Evolutionary conservation across 2,113 vertebrate species (phyloP).

Genomic region (Lates calcarifer): DNA sequence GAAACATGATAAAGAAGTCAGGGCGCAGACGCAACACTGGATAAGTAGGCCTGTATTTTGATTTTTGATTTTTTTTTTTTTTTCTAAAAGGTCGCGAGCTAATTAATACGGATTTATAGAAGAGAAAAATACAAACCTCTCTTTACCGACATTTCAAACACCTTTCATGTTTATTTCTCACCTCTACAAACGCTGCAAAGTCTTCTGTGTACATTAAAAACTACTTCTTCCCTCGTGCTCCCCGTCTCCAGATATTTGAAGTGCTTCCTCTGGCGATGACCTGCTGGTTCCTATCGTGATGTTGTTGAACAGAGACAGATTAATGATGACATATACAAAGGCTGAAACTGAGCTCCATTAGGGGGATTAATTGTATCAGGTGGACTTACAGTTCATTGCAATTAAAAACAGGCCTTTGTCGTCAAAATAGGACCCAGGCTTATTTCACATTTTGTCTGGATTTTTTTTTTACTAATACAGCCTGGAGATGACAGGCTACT

Average conservation of each 20-base stretch:
- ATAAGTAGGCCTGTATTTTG: not conserved
- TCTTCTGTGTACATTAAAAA: not conserved
- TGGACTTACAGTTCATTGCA: not conserved
- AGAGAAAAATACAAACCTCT: not conserved
- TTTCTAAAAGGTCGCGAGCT: not conserved
- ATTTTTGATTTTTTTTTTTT: too few relatives aligned
- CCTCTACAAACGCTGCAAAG: not conserved
- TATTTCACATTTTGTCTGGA: not conserved
- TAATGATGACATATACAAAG: not conserved
- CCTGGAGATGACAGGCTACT: conserved; percentile 18
- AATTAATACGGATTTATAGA: not conserved
- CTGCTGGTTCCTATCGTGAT: not conserved
- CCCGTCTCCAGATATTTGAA: not conserved
- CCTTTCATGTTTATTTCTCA: not conserved
- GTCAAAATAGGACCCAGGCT: not conserved
- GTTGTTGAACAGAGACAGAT: not conserved
- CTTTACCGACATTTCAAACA: not conserved
- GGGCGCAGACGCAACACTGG: not conserved
- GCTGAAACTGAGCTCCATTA: not conserved
- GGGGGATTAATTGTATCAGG: not conserved
- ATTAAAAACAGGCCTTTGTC: not conserved
- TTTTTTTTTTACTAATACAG: not conserved
- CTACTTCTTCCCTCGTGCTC: not conserved
- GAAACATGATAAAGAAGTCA: not conserved
- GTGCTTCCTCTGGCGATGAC: not conserved